Evolutionary conservation across 2,888 invertebrate genomes (phyloP), one percentile per base, ranked within the genome.

Genomic region (Sceliomorpha sp.): DNA sequence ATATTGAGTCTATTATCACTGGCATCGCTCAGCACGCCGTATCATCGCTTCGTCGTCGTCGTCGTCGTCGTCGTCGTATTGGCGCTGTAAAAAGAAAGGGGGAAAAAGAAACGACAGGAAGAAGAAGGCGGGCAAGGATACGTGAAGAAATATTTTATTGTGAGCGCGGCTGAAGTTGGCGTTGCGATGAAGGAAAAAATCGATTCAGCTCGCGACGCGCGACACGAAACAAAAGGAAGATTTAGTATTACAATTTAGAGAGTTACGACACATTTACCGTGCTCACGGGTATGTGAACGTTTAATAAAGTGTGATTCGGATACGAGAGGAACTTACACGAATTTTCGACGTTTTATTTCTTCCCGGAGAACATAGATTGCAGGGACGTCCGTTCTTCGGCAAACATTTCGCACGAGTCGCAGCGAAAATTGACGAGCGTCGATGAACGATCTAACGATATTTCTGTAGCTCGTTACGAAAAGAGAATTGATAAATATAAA

Each of bases 1-100:
- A 66, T 58, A 66, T 66, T 58, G 50, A 15, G 34, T 66, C 51
- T 32, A 66, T 58, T 50, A 56, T 55, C 50, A 14, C 27, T 31
- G 27, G 42, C 17, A 40, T 40, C 15, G 17, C 40, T 40, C 40
- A 40, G 15, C 42, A 24, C 26, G 4, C 15, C 40, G n/a, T 40
- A 40, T 40, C 40, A 9, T 15, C 24, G 20, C 20, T 20, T 5
- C 2, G 20, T 20, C 20, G 20, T 20, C n/a, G n/a, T n/a, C n/a
- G 5, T 20, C 20, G 20, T 5, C 20, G 3, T 20, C 20, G n/a
- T 20, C 14, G 14, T 50, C 20, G 17, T 36, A 48, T 10, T 12
- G 13, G n/a, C 34, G 15, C 9, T 17, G n/a, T 34, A 34, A 34
- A 44, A 12, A 34, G 15, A 31, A 34, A 32, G 12, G 17, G 10